Evolutionary conservation across 2,113 vertebrate genomes (phyloP), one percentile per base, ranked within the genome.

Genomic region (Engystomops pustulosus): DNA sequence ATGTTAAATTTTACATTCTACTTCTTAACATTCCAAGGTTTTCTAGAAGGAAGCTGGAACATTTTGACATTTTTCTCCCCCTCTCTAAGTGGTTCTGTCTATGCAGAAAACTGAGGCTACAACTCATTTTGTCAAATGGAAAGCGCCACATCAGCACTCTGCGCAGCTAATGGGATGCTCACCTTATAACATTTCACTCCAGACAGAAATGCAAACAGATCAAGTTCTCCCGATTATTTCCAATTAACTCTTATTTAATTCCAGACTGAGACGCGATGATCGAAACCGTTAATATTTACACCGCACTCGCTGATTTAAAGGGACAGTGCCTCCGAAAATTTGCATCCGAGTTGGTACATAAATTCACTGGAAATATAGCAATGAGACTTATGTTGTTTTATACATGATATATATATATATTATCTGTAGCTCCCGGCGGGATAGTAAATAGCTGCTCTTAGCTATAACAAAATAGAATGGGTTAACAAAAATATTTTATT

Each of bases 191-290:
- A 78, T 60, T 78, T 78, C 51, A 53, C 75, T 78, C 74, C 7
- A 78, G 51, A 78, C 75, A 78, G 32, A 78, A 78, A 60, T 78
- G 75, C 75, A 78, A 78, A 78, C 32, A 78, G 74, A 58, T 58
- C 49, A 36, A 77, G 34, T 58, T 78, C 51, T 58, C 53, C 34
- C 25, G 51, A 41, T 60, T 58, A 78, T 38, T 58, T 53, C 51
- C 51, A 78, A 78, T 78, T 78, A 78, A 23, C n/a, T 45, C 70
- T 60, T 58, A 38, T 78, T 60, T 78, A 15, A 58, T 58, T 78
- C 34, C 34, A 41, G 51, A 41, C 30, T 41, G 51, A 60, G 34
- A 58, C 25, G 49, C 34, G 23, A 10, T 32, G 44, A 74, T 74
- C 32, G 17, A 67, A 20, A 67, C 17, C 62, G 36, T 67, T 2